These are phyloP conservation scores for Spodoptera exigua DNA, from an alignment of 2,888 invertebrate genomes.

Conservation along the genomic window DNA sequence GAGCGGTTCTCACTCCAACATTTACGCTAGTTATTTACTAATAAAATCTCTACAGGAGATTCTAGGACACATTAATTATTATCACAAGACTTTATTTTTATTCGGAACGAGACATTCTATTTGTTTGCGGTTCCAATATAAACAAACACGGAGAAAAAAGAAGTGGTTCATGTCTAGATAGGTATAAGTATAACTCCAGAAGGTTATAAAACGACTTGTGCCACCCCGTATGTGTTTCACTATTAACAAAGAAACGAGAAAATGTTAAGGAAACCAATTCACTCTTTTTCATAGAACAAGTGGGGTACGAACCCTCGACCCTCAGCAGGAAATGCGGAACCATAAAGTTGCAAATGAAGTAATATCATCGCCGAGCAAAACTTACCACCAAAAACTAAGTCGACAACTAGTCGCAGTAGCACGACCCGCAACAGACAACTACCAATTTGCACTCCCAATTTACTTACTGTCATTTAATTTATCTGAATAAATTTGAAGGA, in stretches of 20 bases:
- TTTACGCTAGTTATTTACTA: slow-evolving; percentile 28
- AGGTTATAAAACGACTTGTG: slow-evolving; percentile 66
- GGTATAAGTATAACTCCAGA: slow-evolving; percentile 45
- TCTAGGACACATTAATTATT: too few relatives aligned
- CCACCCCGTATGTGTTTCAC: slow-evolving; percentile 65
- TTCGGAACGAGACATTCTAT: too few relatives aligned
- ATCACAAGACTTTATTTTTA: too few relatives aligned
- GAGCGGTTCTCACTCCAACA: slow-evolving; percentile 16
- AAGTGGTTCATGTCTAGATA: too few relatives aligned
- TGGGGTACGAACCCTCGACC: slow-evolving; percentile 63
- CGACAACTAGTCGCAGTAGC: slow-evolving; percentile 58
- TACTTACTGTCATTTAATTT: slow-evolving; percentile 84
- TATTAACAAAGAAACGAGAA: slow-evolving; percentile 69
- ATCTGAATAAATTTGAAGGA: slow-evolving; percentile 74
- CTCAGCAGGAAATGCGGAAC: slow-evolving; percentile 74
- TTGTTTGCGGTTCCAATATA: too few relatives aligned
- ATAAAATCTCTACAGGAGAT: too few relatives aligned
- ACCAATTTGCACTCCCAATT: slow-evolving; percentile 77
- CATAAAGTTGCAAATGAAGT: slow-evolving; percentile 88
- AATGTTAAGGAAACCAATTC: slow-evolving; percentile 77
- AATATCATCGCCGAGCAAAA: slow-evolving; percentile 75
- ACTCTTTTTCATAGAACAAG: slow-evolving; percentile 76
- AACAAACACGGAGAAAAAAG: too few relatives aligned
- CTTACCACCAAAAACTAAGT: slow-evolving; percentile 77
- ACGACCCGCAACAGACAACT: slow-evolving; percentile 66